Conservation (phyloP, 2,888 invertebrate genomes). For the Pocota personata region DNA sequence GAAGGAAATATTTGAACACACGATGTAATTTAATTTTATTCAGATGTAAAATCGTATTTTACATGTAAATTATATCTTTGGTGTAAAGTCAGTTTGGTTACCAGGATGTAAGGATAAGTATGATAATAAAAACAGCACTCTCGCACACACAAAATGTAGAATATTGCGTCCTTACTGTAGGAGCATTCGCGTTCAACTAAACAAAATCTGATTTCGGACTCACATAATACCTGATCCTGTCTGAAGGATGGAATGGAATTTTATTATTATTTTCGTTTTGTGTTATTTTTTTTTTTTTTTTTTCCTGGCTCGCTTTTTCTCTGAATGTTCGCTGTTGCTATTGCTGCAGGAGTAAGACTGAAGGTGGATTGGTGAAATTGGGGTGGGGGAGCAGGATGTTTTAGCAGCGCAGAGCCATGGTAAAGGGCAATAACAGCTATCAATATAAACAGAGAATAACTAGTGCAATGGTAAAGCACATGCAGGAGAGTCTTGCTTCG, state of each 20-base stretch:
- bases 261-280: constrained; percentile 73
- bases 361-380: constrained; percentile 40
- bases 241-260: constrained; percentile 71
- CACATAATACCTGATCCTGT: constrained; percentile 74
- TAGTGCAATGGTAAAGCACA: constrained; percentile 67
- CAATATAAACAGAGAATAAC: constrained; percentile 72
- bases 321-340: constrained; percentile 69
- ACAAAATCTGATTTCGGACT: constrained; percentile 73
- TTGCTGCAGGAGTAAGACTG: constrained; percentile 71
- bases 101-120: constrained; percentile 56
- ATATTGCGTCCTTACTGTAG: constrained; percentile 81
- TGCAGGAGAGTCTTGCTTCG: constrained; percentile 49
- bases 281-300: constrained; percentile 8
- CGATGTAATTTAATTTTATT: constrained; percentile 7
- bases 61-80: constrained; percentile 21
- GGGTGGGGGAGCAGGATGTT: constrained; percentile 17
- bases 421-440: constrained; percentile 72
- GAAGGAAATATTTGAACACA: background rate
- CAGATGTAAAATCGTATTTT: constrained; percentile 33
- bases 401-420: constrained; percentile 61
- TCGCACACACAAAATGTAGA: constrained; percentile 60
- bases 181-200: constrained; percentile 82
- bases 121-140: constrained; percentile 50
- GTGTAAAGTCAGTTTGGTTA: constrained; percentile 50
- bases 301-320: constrained; percentile 45